phyloP scores from a whole-genome alignment of 2,888 invertebrate species.

The Leucophora obtusa region DNA sequence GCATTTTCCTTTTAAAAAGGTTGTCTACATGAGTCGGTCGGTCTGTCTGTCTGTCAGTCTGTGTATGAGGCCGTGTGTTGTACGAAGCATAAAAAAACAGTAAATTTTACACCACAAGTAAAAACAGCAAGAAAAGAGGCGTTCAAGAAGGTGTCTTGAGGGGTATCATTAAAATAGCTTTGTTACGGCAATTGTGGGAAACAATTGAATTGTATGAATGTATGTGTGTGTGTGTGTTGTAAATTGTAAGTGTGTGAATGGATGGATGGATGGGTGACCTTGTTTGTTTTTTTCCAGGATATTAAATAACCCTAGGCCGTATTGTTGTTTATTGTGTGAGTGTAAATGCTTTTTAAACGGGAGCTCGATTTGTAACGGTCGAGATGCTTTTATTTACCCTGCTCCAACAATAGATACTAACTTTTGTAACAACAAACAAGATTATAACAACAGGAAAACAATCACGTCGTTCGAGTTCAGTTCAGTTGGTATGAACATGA shows the following conservation, averaged over 20 bases:
- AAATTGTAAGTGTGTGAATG: background rate
- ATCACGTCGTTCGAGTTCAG: conserved; percentile 40
- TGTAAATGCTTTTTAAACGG: conserved; percentile 73
- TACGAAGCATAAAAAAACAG: background rate
- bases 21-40: background rate
- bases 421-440: conserved; percentile 23
- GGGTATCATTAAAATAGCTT: conserved; percentile 62
- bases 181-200: conserved; percentile 68
- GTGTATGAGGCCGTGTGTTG: conserved; percentile 9
- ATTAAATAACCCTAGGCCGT: conserved; percentile 67
- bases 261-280: conserved; percentile 54
- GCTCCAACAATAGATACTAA: conserved; percentile 22
- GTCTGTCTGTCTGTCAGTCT: background rate
- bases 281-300: conserved; percentile 68
- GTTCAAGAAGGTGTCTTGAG: conserved; percentile 57
- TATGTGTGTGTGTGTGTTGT: no score
- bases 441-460: conserved; percentile 41
- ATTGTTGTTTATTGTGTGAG: conserved; percentile 62
- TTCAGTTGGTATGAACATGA: conserved; percentile 16
- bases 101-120: conserved; percentile 31
- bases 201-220: conserved; percentile 44
- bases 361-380: conserved; percentile 77
- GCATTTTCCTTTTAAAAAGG: conserved; percentile 71
- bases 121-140: conserved; percentile 34
- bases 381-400: conserved; percentile 70